phyloP scores from a whole-genome alignment of 1,140 invertebrate species.

The Drosophila baimaii region DNA sequence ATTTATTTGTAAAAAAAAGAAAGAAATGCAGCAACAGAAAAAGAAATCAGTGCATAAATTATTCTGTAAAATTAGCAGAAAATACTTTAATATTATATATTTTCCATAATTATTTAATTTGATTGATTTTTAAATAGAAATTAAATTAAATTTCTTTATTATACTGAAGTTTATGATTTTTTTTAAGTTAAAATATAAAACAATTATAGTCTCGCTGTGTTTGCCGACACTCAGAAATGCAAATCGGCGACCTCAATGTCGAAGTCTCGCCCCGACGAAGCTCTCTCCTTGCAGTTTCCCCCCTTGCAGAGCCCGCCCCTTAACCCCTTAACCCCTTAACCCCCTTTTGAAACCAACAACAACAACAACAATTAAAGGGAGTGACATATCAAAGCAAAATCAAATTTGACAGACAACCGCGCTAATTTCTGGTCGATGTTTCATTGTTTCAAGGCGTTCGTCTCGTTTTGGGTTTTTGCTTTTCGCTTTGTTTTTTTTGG shows the following conservation, averaged over 20 bases:
- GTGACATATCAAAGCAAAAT: conserved; percentile 80
- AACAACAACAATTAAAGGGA: conserved; percentile 21
- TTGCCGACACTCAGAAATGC: conserved; percentile 49
- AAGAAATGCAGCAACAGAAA: not conserved
- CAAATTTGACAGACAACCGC: conserved; percentile 83
- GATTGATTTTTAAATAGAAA: too few relatives aligned
- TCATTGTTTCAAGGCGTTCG: conserved; percentile 81
- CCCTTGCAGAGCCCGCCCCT: conserved; percentile 3
- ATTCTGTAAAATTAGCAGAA: too few relatives aligned
- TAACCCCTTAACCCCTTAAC: not conserved
- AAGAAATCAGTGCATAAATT: not conserved
- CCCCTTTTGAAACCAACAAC: not conserved
- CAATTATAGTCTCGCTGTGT: not conserved
- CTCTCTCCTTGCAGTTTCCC: conserved; percentile 22
- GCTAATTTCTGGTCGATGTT: conserved; percentile 82
- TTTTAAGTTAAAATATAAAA: too few relatives aligned
- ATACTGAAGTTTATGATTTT: too few relatives aligned
- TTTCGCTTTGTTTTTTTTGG: conserved; percentile 18
- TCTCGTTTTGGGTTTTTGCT: conserved; percentile 16
- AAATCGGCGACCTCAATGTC: conserved; percentile 54
- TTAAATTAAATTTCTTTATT: too few relatives aligned
- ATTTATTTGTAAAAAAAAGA: too few relatives aligned
- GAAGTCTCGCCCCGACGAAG: conserved; percentile 10
- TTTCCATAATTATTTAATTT: too few relatives aligned
- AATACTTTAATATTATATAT: too few relatives aligned